These are phyloP conservation scores for Margaritifera margaritifera DNA, from an alignment of 2,888 invertebrate genomes.

Conservation along the genomic window DNA sequence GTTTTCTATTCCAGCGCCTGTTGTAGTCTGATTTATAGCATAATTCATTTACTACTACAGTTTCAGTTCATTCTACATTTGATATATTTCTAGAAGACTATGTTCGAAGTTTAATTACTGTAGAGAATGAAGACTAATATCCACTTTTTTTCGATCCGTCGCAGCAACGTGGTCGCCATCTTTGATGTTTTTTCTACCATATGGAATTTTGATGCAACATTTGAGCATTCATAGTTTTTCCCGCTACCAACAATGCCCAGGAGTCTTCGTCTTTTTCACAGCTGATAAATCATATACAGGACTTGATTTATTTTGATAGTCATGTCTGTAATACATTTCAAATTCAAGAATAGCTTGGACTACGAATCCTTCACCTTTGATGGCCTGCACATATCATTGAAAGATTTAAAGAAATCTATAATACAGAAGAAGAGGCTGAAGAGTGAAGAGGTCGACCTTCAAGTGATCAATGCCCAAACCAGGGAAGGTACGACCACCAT, in stretches of 20 bases:
- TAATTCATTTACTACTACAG: too few relatives aligned
- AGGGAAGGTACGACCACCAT: slow-evolving; percentile 85
- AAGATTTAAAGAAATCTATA: slow-evolving; percentile 95
- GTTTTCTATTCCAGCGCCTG: too few relatives aligned
- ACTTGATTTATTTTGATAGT: too few relatives aligned
- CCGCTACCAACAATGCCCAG: background rate
- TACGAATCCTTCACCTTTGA: slow-evolving; percentile 97
- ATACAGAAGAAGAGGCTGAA: slow-evolving; percentile 95
- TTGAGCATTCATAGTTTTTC: background rate
- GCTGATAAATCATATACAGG: too few relatives aligned
- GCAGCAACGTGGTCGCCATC: too few relatives aligned
- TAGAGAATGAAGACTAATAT: too few relatives aligned
- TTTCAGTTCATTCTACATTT: too few relatives aligned
- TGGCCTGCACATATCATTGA: slow-evolving; percentile 95
- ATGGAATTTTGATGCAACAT: slow-evolving; percentile 7
- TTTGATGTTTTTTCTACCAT: background rate
- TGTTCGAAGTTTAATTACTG: too few relatives aligned
- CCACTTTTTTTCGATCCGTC: too few relatives aligned
- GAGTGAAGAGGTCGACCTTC: slow-evolving; percentile 94
- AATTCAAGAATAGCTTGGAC: slow-evolving; percentile 96
- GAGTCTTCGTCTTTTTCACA: background rate
- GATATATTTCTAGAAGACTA: too few relatives aligned
- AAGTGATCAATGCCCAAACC: slow-evolving; percentile 96
- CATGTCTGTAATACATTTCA: slow-evolving; percentile 94
- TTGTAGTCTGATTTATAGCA: too few relatives aligned